Percentiles rank a stretch among this genome's conserved stretches.
Conservation (phyloP, 2,113 vertebrate species). For the Desmodus rotundus region DNA sequence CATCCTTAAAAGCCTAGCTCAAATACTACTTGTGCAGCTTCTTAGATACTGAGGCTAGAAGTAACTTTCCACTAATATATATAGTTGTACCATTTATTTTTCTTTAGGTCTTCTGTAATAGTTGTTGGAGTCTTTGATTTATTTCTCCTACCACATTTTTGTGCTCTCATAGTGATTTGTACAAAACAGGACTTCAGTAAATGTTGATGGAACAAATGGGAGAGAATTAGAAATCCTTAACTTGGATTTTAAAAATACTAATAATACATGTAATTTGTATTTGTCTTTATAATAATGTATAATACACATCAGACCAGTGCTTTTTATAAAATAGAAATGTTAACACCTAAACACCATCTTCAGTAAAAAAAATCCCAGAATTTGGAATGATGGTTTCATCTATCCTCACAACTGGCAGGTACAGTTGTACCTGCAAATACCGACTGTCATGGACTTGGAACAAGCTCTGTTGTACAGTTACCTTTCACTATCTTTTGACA, state of each 20-base stretch:
- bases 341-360: neutral
- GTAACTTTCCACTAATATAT: neutral
- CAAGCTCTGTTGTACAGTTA: neutral
- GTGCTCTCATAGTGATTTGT: neutral
- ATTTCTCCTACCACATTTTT: slow-evolving; percentile 8
- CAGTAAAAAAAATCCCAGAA: neutral
- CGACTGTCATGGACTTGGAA: neutral
- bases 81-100: slow-evolving; percentile 9
- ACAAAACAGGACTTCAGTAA: neutral
- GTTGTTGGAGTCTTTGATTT: neutral
- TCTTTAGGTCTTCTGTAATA: neutral
- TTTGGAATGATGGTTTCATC: slow-evolving; percentile 12
- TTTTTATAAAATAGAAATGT: neutral
- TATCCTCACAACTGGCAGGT: neutral
- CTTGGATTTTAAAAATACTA: neutral
- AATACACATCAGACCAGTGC: neutral
- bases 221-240: slow-evolving; percentile 7
- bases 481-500: slow-evolving; percentile 2
- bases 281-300: neutral
- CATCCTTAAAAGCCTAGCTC: neutral
- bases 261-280: neutral
- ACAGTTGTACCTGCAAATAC: neutral
- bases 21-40: neutral
- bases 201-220: neutral
- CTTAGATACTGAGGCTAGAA: neutral